phyloP scores from a whole-genome alignment of 2,888 invertebrate species.

The Girardia tigrina region DNA sequence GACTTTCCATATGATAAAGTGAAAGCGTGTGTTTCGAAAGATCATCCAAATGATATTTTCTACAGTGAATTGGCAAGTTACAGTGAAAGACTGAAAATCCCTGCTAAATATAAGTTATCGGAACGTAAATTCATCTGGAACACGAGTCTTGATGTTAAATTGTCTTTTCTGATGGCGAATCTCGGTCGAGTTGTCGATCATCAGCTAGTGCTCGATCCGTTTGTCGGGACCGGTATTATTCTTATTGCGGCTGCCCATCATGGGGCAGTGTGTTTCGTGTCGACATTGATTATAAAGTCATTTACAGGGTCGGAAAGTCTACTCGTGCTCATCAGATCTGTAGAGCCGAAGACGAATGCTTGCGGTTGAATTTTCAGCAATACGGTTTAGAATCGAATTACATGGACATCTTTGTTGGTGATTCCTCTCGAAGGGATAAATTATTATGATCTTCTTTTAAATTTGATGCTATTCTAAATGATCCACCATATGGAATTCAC shows the following conservation, averaged over 20 bases:
- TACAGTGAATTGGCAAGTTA: background rate
- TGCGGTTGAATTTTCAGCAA: conserved; percentile 69
- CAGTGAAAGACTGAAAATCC: background rate
- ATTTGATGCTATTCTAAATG: conserved; percentile 78
- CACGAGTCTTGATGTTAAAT: conserved; percentile 68
- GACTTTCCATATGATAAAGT: conserved; percentile 25
- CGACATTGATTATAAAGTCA: conserved; percentile 41
- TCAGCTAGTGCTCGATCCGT: conserved; percentile 72
- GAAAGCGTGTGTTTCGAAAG: background rate
- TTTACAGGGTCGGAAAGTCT: conserved; percentile 33
- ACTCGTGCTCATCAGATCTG: conserved; percentile 24
- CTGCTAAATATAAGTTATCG: conserved; percentile 9
- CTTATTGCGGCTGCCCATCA: conserved; percentile 56
- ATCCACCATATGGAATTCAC: conserved; percentile 86
- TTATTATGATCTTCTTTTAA: conserved; percentile 57
- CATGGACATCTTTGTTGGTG: conserved; percentile 71
- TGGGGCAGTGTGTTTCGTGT: conserved; percentile 79
- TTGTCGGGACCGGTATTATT: conserved; percentile 59
- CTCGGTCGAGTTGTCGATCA: conserved; percentile 62
- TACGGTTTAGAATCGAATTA: conserved; percentile 63
- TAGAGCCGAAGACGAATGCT: conserved; percentile 61
- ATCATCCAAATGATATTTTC: background rate
- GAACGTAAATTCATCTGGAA: conserved; percentile 37
- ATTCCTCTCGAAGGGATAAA: conserved; percentile 58
- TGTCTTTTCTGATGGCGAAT: conserved; percentile 81